phyloP scores from a whole-genome alignment of 2,888 invertebrate genomes.

The Caenorhabditis japonica region DNA sequence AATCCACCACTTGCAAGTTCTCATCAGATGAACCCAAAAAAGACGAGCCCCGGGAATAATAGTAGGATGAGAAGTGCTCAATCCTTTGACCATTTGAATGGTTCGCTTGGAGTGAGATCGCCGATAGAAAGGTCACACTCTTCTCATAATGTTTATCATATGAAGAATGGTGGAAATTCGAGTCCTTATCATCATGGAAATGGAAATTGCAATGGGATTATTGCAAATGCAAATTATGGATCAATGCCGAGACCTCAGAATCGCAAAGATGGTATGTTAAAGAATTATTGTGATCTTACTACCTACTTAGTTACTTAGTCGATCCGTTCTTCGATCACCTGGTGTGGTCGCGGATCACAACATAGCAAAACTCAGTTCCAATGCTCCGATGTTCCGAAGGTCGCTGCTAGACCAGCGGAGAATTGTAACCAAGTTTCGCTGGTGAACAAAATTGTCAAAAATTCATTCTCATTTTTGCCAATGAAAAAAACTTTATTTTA shows the following conservation, averaged over 20 bases:
- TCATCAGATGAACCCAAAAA: constrained; percentile 44
- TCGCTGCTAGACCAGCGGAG: too few species aligned
- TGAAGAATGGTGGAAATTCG: constrained; percentile 20
- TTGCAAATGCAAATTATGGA: constrained; percentile 43
- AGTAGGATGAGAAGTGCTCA: constrained; percentile 51
- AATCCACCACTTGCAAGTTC: constrained; percentile 36
- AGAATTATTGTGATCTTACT: too few species aligned
- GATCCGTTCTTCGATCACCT: too few species aligned
- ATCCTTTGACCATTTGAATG: constrained; percentile 61
- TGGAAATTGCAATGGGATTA: neutral
- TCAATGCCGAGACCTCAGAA: constrained; percentile 45
- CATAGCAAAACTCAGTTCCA: too few species aligned
- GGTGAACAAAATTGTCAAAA: too few species aligned
- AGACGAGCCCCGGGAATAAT: constrained; percentile 26
- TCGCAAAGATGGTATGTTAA: constrained; percentile 4
- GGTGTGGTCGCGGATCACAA: neutral
- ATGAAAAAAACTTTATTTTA: too few species aligned
- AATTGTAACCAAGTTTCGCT: too few species aligned
- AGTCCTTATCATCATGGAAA: constrained; percentile 24
- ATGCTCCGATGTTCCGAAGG: too few species aligned
- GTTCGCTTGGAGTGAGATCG: constrained; percentile 15
- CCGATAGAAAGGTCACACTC: constrained; percentile 56
- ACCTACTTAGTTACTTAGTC: too few species aligned
- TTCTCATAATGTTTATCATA: constrained; percentile 51
- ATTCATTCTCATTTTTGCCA: too few species aligned